phyloP scores from a whole-genome alignment of 2,888 invertebrate genomes.

The Acanthopleura granulata region DNA sequence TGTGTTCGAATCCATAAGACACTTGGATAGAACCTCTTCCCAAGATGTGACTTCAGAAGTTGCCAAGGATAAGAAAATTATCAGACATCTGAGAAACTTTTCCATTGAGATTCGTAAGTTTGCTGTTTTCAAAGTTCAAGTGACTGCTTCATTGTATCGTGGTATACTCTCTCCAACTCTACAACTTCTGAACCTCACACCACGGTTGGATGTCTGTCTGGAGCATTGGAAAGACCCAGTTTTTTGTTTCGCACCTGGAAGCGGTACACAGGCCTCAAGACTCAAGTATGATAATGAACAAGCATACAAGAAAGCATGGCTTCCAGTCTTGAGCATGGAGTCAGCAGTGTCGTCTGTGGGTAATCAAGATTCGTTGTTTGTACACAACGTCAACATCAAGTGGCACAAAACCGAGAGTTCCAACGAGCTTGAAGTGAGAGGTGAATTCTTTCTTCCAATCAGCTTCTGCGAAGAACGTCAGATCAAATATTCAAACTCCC shows the following conservation, averaged over 20 bases:
- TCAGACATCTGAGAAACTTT: conserved; percentile 34
- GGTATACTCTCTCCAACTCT: conserved; percentile 53
- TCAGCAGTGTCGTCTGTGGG: conserved; percentile 45
- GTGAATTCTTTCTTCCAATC: conserved; percentile 41
- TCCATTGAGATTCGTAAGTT: conserved; percentile 32
- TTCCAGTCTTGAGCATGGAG: conserved; percentile 57
- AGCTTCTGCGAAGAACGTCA: conserved; percentile 46
- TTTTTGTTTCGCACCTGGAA: conserved; percentile 41
- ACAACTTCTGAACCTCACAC: conserved; percentile 56
- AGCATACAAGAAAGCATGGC: conserved; percentile 50
- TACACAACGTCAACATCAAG: conserved; percentile 51
- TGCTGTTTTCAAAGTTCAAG: conserved; percentile 50
- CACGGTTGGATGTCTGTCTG: conserved; percentile 56
- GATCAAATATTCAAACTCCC: conserved; percentile 36
- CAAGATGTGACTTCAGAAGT: conserved; percentile 47
- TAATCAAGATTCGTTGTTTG: conserved; percentile 41
- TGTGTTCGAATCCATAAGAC: conserved; percentile 32
- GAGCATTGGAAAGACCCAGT: conserved; percentile 55
- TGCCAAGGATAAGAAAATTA: conserved; percentile 20
- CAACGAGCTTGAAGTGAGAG: conserved; percentile 10
- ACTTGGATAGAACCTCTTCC: conserved; percentile 30
- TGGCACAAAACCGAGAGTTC: conserved; percentile 40
- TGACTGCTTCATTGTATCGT: conserved; percentile 40
- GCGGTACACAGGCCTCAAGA: conserved; percentile 31
- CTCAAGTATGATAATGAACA: neutral